Evolutionary conservation across 2,888 invertebrate species (phyloP), one percentile per base, ranked within the genome.

Genomic region (Aspidiotus destructor): DNA sequence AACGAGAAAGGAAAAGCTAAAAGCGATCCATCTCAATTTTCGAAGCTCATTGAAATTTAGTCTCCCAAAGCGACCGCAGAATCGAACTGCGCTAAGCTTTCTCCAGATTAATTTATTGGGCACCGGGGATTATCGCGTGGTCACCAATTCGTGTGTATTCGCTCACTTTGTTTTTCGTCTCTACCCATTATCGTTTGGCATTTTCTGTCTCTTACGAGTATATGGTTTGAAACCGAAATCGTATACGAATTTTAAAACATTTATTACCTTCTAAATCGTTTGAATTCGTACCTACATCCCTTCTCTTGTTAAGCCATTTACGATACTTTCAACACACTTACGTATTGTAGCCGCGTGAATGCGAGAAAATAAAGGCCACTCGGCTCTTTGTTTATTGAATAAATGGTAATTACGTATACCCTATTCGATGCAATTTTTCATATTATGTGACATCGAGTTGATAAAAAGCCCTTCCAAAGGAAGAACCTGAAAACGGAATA

Each of bases 21-120:
- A 67, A 67, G 67, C 67, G 67, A 67, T 67, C 67, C 67, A 67
- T 67, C 67, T 67, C 67, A 67, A 67, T 67, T 67, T 67, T 67
- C 67, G 40, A 67, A 67, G 58, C 67, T 67, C 67, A 67, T 67
- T 67, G 67, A 67, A 67, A 67, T 67, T 67, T 67, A 67, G 67
- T 67, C 58, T 67, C 67, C 67, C 67, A 67, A 67, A 67, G 67
- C 67, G 67, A 67, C 67, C 67, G 67, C 67, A 67, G 67, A 67
- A 67, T 67, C 67, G 67, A 67, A 67, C 67, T 55, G 57, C 67
- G 60, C 67, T 67, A 67, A 67, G 67, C 67, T 67, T 58, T 67
- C 58, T 67, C 58, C 58, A 58, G 67, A 67, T 67, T 67, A 67
- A 67, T 67, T 67, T 67, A 67, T 67, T 67, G 67, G 67, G 67